These are phyloP conservation scores for Trichechus manatus DNA, from an alignment of 2,113 vertebrate genomes.

Conservation along the genomic window DNA sequence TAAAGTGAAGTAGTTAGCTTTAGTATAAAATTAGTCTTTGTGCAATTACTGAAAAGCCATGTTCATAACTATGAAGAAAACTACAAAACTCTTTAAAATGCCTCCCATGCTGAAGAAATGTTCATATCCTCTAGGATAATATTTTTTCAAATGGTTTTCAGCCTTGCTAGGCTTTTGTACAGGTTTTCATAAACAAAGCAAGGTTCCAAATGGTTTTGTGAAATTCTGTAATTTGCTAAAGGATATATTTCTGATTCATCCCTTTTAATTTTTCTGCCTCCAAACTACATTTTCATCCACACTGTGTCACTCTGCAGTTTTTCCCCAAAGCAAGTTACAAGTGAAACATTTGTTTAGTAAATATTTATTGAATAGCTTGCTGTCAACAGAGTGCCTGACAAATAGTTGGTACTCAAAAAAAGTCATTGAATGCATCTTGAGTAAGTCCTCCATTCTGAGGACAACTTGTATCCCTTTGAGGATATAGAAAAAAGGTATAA, in stretches of 20 bases:
- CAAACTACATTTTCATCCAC: slow-evolving; percentile 51
- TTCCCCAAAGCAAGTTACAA: background rate
- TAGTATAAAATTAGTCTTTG: slow-evolving; percentile 66
- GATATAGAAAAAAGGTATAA: background rate
- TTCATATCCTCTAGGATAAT: slow-evolving; percentile 37
- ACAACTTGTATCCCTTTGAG: background rate
- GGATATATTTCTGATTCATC: slow-evolving; percentile 44
- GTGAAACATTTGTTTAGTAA: slow-evolving; percentile 50
- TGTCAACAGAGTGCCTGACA: background rate
- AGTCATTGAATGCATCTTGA: background rate
- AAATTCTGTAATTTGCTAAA: slow-evolving; percentile 51
- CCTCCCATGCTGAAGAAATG: background rate
- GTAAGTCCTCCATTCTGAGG: background rate
- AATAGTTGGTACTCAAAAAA: background rate
- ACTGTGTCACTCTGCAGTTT: background rate
- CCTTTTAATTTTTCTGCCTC: slow-evolving; percentile 42
- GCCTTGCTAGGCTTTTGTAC: slow-evolving; percentile 20
- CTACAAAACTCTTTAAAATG: slow-evolving; percentile 18
- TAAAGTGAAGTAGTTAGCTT: slow-evolving; percentile 24
- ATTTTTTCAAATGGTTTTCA: slow-evolving; percentile 62
- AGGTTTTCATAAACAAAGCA: slow-evolving; percentile 56
- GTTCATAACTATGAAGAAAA: slow-evolving; percentile 35
- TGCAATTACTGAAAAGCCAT: slow-evolving; percentile 50
- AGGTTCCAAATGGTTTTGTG: slow-evolving; percentile 15
- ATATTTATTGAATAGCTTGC: slow-evolving; percentile 49